These are phyloP conservation scores for Tachystola acroxantha DNA, from an alignment of 2,888 invertebrate genomes.

Conservation along the genomic window DNA sequence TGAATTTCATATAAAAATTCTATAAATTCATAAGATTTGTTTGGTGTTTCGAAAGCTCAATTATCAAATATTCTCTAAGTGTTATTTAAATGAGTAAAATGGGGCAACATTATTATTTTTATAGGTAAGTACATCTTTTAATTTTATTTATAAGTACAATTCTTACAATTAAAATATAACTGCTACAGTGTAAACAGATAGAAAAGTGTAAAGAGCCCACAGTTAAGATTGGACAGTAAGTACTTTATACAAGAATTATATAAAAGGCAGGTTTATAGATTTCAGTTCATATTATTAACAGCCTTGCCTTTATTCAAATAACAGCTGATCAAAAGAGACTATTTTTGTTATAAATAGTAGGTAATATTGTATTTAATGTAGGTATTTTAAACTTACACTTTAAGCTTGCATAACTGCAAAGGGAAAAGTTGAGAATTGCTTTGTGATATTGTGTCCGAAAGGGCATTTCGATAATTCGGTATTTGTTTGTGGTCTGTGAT, in stretches of 20 bases:
- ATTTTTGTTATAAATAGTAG: not conserved
- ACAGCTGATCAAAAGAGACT: conserved; percentile 14
- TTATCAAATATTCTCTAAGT: conserved; percentile 9
- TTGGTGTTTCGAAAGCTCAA: conserved; percentile 62
- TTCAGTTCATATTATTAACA: conserved; percentile 13
- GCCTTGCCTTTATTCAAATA: conserved; percentile 18
- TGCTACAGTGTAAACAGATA: not conserved
- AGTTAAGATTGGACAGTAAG: conserved; percentile 5
- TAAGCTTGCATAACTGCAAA: too few species aligned
- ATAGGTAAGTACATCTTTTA: not conserved
- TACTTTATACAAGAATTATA: conserved; percentile 3
- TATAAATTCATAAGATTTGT: conserved; percentile 65
- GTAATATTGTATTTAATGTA: too few species aligned
- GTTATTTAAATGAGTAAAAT: not conserved
- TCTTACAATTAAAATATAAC: not conserved
- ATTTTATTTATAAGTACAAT: not conserved
- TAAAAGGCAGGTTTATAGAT: conserved; percentile 4
- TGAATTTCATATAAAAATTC: conserved; percentile 28
- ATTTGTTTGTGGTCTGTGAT: too few species aligned
- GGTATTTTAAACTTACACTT: too few species aligned
- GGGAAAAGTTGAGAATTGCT: too few species aligned
- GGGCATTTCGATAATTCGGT: too few species aligned
- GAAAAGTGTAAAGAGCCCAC: conserved; percentile 4
- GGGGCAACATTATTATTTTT: not conserved
- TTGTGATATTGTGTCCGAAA: too few species aligned